Base-by-base conservation (phyloP, 2,888 invertebrate genomes). In the Drosophila fulvimacula region DNA sequence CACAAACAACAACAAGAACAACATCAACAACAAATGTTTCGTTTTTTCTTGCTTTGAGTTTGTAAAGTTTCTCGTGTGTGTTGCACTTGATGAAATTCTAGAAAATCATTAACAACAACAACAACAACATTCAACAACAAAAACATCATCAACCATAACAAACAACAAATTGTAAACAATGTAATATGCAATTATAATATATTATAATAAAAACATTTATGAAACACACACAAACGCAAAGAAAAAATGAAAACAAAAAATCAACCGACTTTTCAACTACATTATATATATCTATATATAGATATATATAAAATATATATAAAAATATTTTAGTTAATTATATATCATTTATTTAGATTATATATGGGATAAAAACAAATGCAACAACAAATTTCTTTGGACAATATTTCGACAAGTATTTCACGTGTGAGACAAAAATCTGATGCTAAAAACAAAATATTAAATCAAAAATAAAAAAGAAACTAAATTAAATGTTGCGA, bases 401-500 rank as follows among this genome's bases (percentile, higher is more conserved):
- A 87, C 89, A 89, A 89, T 85, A 85, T 85, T 85, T 89, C 79
- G 89, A 80, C 65, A 87, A 89, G 89, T 89, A 84, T 89, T 89
- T 89, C 77, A 81, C 65, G 72, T 74, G 81, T 85, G 86, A 80
- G 75, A 79, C 46, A 60, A 62, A 62, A 55, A 63, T 76, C 73
- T 65, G 76, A 73, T 44, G 63, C 51, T 42, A 62, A 69, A 46
- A 63, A 59, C 39, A 44, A 74, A 74, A 69, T 73, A 75, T 78
- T 73, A 55, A 59, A 72, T 48, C 67, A 69, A 64, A 73, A 55
- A 63, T 58, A 60, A 58, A 41, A 52, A 39, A 36, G 27, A 58
- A 34, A 60, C 42, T 49, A 57, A 63, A 60, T 21, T 19, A 52
- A 52, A 52, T 52, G 52, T 52, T 77, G 78, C 78, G 74, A 77